These are phyloP conservation scores for Phylloscopus trochiloides DNA, from an alignment of 2,113 vertebrate species.

Conservation along the genomic window DNA sequence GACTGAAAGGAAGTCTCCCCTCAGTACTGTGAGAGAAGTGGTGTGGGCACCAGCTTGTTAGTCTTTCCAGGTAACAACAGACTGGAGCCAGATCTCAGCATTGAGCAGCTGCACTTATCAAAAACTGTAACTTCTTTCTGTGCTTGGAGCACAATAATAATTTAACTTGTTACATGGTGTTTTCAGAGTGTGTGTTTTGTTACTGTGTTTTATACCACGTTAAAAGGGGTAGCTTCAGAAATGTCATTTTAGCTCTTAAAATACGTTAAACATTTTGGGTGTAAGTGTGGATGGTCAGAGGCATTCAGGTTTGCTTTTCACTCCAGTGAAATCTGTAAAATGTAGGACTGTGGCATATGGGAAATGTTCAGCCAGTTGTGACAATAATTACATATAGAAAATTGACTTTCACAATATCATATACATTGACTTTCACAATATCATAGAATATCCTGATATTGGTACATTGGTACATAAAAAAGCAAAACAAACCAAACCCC, in stretches of 20 bases:
- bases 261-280: not conserved
- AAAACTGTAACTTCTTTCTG: not conserved
- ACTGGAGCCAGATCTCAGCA: not conserved
- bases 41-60: not conserved
- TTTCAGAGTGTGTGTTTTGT: not conserved
- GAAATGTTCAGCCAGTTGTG: not conserved
- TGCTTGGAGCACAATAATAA: not conserved
- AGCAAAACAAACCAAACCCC: no score
- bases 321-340: not conserved
- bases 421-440: not conserved
- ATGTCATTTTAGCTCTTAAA: not conserved
- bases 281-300: not conserved
- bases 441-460: not conserved
- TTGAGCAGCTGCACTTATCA: not conserved
- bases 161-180: rapidly evolving
- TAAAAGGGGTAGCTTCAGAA: not conserved
- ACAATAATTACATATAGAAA: not conserved
- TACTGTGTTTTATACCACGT: not conserved
- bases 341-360: not conserved
- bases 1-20: not conserved
- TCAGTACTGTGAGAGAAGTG: not conserved
- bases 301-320: not conserved
- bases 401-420: not conserved
- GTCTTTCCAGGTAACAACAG: not conserved
- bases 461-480: not conserved